These are phyloP conservation scores for Platerodrilus igneus DNA, from an alignment of 2,888 invertebrate genomes.

Conservation along the genomic window DNA sequence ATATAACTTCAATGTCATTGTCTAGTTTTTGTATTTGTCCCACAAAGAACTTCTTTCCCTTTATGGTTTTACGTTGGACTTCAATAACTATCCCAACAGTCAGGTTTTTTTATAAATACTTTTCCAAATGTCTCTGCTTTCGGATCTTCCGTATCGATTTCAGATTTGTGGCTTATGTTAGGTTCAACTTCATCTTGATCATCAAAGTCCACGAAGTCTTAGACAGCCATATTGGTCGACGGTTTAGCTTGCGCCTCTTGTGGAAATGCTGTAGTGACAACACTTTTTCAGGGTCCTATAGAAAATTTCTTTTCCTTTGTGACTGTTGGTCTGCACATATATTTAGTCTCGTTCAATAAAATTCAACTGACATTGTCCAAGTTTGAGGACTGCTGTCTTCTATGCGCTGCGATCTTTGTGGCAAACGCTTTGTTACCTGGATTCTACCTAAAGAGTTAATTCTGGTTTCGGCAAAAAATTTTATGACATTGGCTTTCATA, in stretches of 20 bases:
- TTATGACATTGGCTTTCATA: too few relatives aligned
- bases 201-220: neutral
- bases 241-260: neutral
- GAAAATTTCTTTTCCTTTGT: conserved; percentile 1
- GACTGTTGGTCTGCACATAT: neutral
- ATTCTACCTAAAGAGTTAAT: too few relatives aligned
- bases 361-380: neutral
- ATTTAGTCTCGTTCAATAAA: neutral
- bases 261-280: neutral
- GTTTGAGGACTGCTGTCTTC: neutral
- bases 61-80: too few relatives aligned
- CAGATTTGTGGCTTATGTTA: neutral
- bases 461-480: too few relatives aligned
- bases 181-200: neutral
- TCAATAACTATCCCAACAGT: too few relatives aligned
- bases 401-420: too few relatives aligned
- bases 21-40: too few relatives aligned
- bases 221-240: too few relatives aligned
- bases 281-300: neutral
- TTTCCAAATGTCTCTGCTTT: conserved; percentile 1
- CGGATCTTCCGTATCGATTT: neutral
- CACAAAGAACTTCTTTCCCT: too few relatives aligned
- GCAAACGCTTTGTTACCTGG: too few relatives aligned
- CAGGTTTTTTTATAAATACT: too few relatives aligned
- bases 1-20: too few relatives aligned